These are phyloP conservation scores for Pseudorectes ferrugineus DNA, from an alignment of 2,113 vertebrate species.

Conservation along the genomic window DNA sequence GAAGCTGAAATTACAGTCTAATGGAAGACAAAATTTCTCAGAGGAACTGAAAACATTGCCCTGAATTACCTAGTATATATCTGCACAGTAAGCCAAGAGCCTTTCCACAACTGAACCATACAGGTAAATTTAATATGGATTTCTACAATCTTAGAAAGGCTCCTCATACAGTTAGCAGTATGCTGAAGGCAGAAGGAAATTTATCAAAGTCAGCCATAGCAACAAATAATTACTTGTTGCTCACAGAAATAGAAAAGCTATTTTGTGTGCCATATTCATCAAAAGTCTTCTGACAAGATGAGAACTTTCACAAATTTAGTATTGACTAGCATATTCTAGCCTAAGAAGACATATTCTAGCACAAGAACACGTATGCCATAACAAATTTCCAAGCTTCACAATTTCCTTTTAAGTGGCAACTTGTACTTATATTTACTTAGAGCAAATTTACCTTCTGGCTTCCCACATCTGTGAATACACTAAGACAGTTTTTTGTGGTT, in stretches of 20 bases:
- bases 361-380: neutral
- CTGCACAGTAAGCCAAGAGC: neutral
- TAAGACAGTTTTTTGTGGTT: neutral
- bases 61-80: neutral
- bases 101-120: neutral
- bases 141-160: neutral
- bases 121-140: neutral
- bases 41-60: neutral
- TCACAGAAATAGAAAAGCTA: neutral
- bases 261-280: neutral
- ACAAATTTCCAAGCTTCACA: neutral
- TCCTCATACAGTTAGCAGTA: neutral
- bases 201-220: constrained; percentile 13
- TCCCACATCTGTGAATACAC: neutral
- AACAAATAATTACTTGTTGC: neutral
- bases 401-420: neutral
- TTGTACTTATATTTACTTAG: neutral
- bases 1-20: neutral
- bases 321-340: neutral
- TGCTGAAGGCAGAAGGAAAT: neutral
- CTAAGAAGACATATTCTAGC: neutral
- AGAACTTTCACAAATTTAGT: neutral
- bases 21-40: neutral
- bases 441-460: neutral
- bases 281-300: neutral